These are phyloP conservation scores for Chroicocephalus ridibundus DNA, from an alignment of 2,113 vertebrate genomes.

Conservation along the genomic window DNA sequence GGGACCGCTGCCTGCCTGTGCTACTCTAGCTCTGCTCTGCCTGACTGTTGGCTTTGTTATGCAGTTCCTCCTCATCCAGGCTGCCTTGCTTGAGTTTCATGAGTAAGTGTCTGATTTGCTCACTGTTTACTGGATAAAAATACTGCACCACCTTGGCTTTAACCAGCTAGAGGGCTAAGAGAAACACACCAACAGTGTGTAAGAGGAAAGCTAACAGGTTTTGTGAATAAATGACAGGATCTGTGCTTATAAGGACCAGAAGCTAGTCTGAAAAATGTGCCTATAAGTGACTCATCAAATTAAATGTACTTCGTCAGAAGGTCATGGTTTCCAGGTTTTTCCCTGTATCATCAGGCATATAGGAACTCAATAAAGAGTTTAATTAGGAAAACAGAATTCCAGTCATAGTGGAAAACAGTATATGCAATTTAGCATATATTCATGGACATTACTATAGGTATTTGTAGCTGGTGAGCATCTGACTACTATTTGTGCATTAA, in stretches of 20 bases:
- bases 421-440: not conserved
- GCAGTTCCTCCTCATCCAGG: not conserved
- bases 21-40: not conserved
- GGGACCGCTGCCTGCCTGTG: not conserved
- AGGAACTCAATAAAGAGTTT: not conserved
- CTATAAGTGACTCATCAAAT: not conserved
- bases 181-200: not conserved
- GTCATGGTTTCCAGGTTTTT: not conserved
- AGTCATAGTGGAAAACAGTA: not conserved
- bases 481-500: not conserved
- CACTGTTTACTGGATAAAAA: constrained; percentile 12
- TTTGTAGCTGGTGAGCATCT: not conserved
- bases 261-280: not conserved
- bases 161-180: not conserved
- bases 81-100: not conserved
- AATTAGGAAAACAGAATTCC: not conserved
- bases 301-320: not conserved
- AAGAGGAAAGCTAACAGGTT: not conserved
- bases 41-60: not conserved
- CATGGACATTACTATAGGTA: not conserved
- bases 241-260: not conserved
- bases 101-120: constrained; percentile 1
- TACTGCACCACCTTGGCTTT: not conserved
- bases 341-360: not conserved
- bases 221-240: not conserved